Percentiles rank a stretch among this genome's conserved stretches.
Evolutionary conservation across 2,888 invertebrate genomes (phyloP).

Genomic region (Trachelus iudaicus): DNA sequence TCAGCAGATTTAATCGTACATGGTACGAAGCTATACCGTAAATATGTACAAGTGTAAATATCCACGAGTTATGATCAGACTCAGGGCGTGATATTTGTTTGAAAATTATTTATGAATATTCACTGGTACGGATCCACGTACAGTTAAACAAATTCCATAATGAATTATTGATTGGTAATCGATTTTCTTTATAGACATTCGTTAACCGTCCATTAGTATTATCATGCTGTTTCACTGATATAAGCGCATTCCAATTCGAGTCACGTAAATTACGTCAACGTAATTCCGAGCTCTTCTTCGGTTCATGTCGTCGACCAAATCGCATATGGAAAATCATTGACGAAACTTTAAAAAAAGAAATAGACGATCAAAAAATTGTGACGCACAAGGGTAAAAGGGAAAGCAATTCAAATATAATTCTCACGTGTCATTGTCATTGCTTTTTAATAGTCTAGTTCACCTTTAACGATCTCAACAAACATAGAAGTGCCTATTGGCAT

Average conservation of each 20-base stretch:
- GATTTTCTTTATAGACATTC: neutral
- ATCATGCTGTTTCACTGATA: neutral
- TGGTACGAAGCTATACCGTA: neutral
- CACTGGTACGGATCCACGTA: neutral
- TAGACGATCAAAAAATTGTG: neutral
- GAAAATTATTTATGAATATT: neutral
- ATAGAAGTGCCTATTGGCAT: conserved; percentile 14
- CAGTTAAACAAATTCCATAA: neutral
- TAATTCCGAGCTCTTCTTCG: neutral
- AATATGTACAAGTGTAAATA: neutral
- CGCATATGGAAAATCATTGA: neutral
- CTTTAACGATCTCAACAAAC: neutral
- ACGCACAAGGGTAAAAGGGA: neutral
- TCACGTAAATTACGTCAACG: neutral
- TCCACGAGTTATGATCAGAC: neutral
- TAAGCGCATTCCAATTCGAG: neutral
- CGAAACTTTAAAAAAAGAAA: neutral
- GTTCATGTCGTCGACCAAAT: neutral
- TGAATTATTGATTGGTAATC: neutral
- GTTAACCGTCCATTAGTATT: neutral
- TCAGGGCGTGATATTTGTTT: neutral
- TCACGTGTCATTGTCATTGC: neutral
- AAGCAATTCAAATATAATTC: neutral
- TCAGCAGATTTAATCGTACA: neutral
- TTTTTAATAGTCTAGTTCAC: neutral